Base-by-base conservation (phyloP, 2,797 vertebrate species). In the Antennarius maculatus region DNA sequence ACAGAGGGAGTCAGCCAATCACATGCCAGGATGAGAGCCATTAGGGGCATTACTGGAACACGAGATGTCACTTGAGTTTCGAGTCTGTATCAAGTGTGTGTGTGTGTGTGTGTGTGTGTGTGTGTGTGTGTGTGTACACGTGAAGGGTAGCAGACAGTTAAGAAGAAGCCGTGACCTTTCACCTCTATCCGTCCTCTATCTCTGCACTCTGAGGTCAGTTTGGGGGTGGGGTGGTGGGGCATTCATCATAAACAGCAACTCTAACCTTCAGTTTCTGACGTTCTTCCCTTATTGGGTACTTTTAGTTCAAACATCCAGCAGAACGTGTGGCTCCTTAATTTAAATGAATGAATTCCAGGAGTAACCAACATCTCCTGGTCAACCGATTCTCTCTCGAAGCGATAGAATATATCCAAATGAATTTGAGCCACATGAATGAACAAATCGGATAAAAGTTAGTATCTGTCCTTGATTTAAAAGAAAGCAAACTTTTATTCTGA, bases 1-100 rank as follows among this genome's bases (percentile, higher is more conserved):
- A 93, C 92, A 86, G 80, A 79, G 52, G 79, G 81, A 74, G 82
- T 81, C 66, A 76, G 82, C 82, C 88, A 88, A 89, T 90, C 58
- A 12, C 16, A 50, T 51, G 39, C 39, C 59, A 55, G 69, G 62
- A 70, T 74, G 37, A 85, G 61, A 79, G 54, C 76, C 74, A 87
- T 86, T 65, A 57, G 75, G 49, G 49, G 71, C 47, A 66, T 76
- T 68, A 61, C 65, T 67, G 52, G 39, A 65, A 76, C 65, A 78
- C 53, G 54, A 67, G 69, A 64, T 54, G 74, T 47, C 57, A 62
- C 68, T 76, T 63, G 54, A 80, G 74, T 66, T 83, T 73, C 41
- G n/a, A 66, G 75, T 34, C 53, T 37, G 52, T 23, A 15, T 15
- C 4, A 27, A 61, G 66, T 17, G 47, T 71, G 34, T 55, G 27